Evolutionary conservation across 2,797 vertebrate genomes (phyloP).

Genomic region (Microchirus variegatus): DNA sequence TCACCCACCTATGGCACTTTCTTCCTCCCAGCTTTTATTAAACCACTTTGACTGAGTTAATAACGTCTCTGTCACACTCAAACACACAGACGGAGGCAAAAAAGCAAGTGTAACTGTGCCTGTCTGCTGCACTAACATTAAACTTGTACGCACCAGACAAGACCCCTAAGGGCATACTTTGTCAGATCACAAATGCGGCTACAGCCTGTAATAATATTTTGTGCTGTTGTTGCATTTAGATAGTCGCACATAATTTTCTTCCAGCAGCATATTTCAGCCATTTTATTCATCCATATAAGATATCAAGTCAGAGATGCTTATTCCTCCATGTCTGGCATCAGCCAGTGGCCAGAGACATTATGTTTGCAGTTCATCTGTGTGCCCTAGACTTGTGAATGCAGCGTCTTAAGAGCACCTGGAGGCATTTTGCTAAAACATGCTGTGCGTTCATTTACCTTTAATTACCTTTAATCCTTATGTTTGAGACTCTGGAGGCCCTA

Average conservation of each 20-base stretch:
- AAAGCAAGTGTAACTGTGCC: slow-evolving; percentile 8
- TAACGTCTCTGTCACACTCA: slow-evolving; percentile 45
- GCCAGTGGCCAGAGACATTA: no score
- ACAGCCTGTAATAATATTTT: slow-evolving; percentile 1
- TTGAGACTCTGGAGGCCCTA: no score
- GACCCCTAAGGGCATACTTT: slow-evolving; percentile 8
- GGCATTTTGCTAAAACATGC: no score
- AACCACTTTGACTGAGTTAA: slow-evolving; percentile 53
- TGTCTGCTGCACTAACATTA: slow-evolving; percentile 25
- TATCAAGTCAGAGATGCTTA: not conserved
- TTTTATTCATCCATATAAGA: not conserved
- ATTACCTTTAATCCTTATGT: no score
- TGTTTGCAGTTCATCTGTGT: no score
- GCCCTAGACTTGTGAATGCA: no score
- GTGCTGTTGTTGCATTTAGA: not conserved
- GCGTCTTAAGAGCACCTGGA: no score
- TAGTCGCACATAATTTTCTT: not conserved
- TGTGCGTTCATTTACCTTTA: no score
- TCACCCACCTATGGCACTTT: slow-evolving; percentile 7
- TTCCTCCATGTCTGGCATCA: no score
- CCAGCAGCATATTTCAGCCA: not conserved
- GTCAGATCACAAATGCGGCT: not conserved
- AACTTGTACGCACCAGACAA: not conserved
- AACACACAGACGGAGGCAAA: slow-evolving; percentile 15
- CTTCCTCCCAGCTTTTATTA: slow-evolving; percentile 49